Evolutionary conservation across 2,113 vertebrate species (phyloP), one percentile per base, ranked within the genome.

Genomic region (Ailuropoda melanoleuca): DNA sequence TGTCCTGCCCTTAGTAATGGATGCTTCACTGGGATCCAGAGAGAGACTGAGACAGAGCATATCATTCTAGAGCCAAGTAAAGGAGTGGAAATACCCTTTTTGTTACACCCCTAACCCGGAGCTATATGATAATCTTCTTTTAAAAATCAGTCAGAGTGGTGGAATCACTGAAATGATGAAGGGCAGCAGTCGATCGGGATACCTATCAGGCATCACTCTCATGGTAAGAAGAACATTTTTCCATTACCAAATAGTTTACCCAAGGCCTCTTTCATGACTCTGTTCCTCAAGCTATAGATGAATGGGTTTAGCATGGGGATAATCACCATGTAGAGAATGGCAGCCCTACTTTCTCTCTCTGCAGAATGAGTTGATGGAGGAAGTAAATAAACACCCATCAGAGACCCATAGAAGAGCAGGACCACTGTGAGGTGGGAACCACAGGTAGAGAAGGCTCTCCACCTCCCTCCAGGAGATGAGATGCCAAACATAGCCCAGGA

Each of bases 271-370:
- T 98, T 97, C 84, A 97, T 95, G 26, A 97, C 97, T 93, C 93
- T 98, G 34, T 98, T 98, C 81, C 96, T 97, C 58, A 98, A 87
- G 50, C 97, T 97, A 4, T 97, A 98, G 85, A 98, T 96, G 66
- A 97, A 98, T 37, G 95, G 97, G 6, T 98, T 98, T 66, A 97
- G 39, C 97, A 97, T 97, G 31, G 98, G 97, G 18, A 94, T 97
- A 39, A 98, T 56, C 14, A 98, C 74, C n/a, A 92, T 95, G 4
- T 98, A 98, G 68, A 98, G 93, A 64, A 97, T 4, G 9, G 98
- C 84, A 90, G 96, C 94, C 56, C 80, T 64, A 3, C 90, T 93
- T 34, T 97, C 97, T 55, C 85, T 93, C 31, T 95, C 92, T 5
- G 50, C 18, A 24, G 97, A 97, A 29, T 97, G 90, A 24, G 64